Evolutionary conservation across 1,140 invertebrate genomes (phyloP), one percentile per base, ranked within the genome.

Genomic region (Limonius californicus): DNA sequence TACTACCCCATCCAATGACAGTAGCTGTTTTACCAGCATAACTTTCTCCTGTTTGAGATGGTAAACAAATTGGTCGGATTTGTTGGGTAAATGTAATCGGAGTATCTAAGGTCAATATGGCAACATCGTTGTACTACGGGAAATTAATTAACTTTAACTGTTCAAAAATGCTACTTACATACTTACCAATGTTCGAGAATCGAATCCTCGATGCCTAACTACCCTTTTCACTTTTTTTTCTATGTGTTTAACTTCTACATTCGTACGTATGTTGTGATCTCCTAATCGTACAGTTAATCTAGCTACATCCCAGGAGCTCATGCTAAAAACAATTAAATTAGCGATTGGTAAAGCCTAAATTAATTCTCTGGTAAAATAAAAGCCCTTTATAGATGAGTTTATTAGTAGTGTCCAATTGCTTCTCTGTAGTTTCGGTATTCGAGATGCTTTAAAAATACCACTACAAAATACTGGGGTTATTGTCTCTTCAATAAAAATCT

Each of bases 291-390:
- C 89, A 1, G 87, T 90, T 16, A 95, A 70, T 56, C 89, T 83
- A 0, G 89, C 87, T 0, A 94, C 91, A 74, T 94, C 91, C 85
- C 87, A 90, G 0, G 89, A 89, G 47, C 85, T 92, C 91, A 95
- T 93, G 59, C 92, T 94, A 74, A 14, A 84, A 82, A 53, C 2
- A 42, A 60, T 6, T 39, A 12, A 39, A 39, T 35, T 8, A 35
- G 32, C 32, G n/a, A 35, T 7, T 7, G 32, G n/a, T 8, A 35
- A 35, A 35, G 32, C 7, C n/a, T n/a, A n/a, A n/a, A n/a, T n/a
- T n/a, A n/a, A n/a, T n/a, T n/a, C n/a, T n/a, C n/a, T n/a, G n/a
- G n/a, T n/a, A n/a, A n/a, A n/a, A n/a, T n/a, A n/a, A n/a, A n/a
- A n/a, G n/a, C n/a, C n/a, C n/a, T n/a, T n/a, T n/a, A n/a, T n/a